These are phyloP conservation scores for Microcaecilia unicolor DNA, from an alignment of 2,797 vertebrate species.

Conservation along the genomic window DNA sequence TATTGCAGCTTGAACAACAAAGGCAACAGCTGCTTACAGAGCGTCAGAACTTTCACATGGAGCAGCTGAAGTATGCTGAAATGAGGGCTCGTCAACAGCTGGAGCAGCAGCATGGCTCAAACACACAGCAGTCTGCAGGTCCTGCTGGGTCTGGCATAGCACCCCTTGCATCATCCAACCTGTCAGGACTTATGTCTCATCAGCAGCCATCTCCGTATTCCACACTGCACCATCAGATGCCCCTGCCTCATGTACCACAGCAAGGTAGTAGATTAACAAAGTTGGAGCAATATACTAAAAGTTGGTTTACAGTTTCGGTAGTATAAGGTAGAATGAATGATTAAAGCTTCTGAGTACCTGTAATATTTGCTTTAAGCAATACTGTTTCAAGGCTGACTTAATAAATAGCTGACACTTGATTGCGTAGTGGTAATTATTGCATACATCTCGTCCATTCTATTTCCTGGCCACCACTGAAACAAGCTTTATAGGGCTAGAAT, in stretches of 20 bases:
- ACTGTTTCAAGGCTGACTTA: too few relatives aligned
- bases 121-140: slow-evolving; percentile 44
- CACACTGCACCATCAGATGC: slow-evolving; percentile 86
- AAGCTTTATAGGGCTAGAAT: too few relatives aligned
- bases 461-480: too few relatives aligned
- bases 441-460: too few relatives aligned
- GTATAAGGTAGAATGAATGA: too few relatives aligned
- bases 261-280: slow-evolving; percentile 57
- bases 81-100: slow-evolving; percentile 89
- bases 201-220: slow-evolving; percentile 76
- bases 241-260: slow-evolving; percentile 75
- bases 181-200: slow-evolving; percentile 58
- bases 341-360: too few relatives aligned
- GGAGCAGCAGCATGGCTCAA: slow-evolving; percentile 74
- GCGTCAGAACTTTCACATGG: slow-evolving; percentile 97
- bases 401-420: too few relatives aligned
- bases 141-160: slow-evolving; percentile 48
- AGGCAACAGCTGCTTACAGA: slow-evolving; percentile 92
- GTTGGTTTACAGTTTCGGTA: too few relatives aligned
- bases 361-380: too few relatives aligned
- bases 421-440: too few relatives aligned
- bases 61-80: slow-evolving; percentile 94
- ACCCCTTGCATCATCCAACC: slow-evolving; percentile 43
- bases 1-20: slow-evolving; percentile 81
- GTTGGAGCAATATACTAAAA: neutral